Percentiles rank a stretch among this genome's conserved stretches.
Evolutionary conservation across 2,888 invertebrate genomes (phyloP).

Genomic region (Ernsta delagoae): DNA sequence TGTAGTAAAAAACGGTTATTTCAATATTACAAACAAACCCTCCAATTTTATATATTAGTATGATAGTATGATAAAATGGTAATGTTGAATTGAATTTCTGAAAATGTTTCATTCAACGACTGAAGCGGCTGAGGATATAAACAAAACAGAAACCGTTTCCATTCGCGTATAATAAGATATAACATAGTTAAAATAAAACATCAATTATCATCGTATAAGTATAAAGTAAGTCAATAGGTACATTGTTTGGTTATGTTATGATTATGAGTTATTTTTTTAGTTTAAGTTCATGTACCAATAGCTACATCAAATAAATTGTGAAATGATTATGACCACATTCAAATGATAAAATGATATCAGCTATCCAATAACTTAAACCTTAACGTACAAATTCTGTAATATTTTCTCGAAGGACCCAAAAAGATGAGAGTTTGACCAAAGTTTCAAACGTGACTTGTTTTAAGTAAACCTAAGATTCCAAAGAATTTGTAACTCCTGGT

Average conservation of each 20-base stretch:
- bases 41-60: too few relatives aligned
- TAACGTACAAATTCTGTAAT: conserved; percentile 4
- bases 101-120: conserved; percentile 6
- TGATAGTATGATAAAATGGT: not conserved
- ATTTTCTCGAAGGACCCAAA: conserved; percentile 18
- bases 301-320: too few relatives aligned
- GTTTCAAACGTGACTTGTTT: conserved; percentile 31
- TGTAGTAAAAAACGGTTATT: too few relatives aligned
- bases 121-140: not conserved
- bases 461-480: conserved; percentile 5
- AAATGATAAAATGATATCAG: too few relatives aligned
- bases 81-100: conserved; percentile 16
- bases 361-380: conserved; percentile 10
- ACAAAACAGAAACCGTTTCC: not conserved
- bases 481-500: conserved; percentile 1
- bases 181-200: not conserved
- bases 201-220: not conserved
- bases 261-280: too few relatives aligned
- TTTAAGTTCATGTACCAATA: too few relatives aligned
- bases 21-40: too few relatives aligned
- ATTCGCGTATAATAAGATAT: too few relatives aligned
- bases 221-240: too few relatives aligned
- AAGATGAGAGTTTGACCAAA: conserved; percentile 26
- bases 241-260: too few relatives aligned
- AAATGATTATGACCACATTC: too few relatives aligned